Conservation (phyloP, 2,888 invertebrate genomes). For the Melinopterus prodromus region DNA sequence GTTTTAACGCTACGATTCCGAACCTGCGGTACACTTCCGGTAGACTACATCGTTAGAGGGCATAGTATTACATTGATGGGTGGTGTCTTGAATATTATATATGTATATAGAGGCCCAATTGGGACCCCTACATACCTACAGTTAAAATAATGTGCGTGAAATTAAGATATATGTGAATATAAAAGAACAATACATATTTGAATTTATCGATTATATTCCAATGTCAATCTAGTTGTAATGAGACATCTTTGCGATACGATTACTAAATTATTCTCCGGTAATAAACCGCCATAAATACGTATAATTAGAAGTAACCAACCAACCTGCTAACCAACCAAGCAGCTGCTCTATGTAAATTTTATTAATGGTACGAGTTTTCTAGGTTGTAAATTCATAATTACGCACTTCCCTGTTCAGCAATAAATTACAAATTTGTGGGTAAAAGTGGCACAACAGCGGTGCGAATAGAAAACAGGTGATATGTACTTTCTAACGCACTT, state of each 20-base stretch:
- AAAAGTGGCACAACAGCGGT: background rate
- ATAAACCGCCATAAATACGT: background rate
- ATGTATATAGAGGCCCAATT: too few relatives aligned
- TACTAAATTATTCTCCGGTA: background rate
- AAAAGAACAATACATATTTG: too few relatives aligned
- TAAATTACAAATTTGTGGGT: background rate
- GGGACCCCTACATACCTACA: too few relatives aligned
- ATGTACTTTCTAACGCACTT: background rate
- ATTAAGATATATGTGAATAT: too few relatives aligned
- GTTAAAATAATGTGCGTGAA: too few relatives aligned
- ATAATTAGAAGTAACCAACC: background rate
- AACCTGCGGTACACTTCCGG: too few relatives aligned
- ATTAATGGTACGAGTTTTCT: background rate
- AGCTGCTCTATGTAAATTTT: background rate
- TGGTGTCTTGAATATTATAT: too few relatives aligned
- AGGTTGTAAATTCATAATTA: background rate
- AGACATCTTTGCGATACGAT: background rate
- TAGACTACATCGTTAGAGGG: too few relatives aligned
- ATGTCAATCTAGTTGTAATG: too few relatives aligned
- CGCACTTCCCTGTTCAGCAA: background rate
- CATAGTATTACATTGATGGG: too few relatives aligned
- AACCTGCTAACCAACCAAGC: background rate
- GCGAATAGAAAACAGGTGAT: slow-evolving; percentile 4
- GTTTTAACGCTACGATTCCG: too few relatives aligned
- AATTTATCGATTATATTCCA: too few relatives aligned